Percentiles rank a stretch among this genome's conserved stretches.
These are phyloP conservation scores for Pseudococcus longispinus DNA, from an alignment of 2,888 invertebrate species.

Conservation along the genomic window DNA sequence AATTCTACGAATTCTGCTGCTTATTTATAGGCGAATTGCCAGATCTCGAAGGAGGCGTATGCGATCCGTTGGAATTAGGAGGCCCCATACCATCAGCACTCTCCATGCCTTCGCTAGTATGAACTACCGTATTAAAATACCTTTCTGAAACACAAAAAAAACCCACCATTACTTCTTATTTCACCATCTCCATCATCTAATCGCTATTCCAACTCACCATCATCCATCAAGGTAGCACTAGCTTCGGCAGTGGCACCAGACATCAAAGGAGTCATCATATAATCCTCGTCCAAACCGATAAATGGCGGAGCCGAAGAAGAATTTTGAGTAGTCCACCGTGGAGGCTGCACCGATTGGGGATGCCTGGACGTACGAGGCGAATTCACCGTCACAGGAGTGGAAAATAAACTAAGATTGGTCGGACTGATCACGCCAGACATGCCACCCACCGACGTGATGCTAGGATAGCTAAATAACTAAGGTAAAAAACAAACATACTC, in stretches of 20 bases:
- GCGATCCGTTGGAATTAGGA: conserved; percentile 58
- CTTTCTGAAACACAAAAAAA: conserved; percentile 64
- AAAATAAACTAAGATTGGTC: conserved; percentile 83
- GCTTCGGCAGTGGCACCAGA: conserved; percentile 69
- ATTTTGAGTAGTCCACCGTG: conserved; percentile 61
- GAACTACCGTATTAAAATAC: conserved; percentile 68
- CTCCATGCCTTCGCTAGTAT: conserved; percentile 67
- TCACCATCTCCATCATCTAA: too few relatives aligned
- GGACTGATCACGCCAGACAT: conserved; percentile 89
- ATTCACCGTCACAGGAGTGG: conserved; percentile 70
- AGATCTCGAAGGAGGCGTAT: conserved; percentile 55
- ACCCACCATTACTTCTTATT: neutral
- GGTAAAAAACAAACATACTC: conserved; percentile 14
- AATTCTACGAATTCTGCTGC: conserved; percentile 40
- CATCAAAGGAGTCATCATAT: conserved; percentile 83
- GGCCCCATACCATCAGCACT: conserved; percentile 62
- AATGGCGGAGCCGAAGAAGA: conserved; percentile 70
- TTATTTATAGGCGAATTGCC: conserved; percentile 48
- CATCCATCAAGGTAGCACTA: conserved; percentile 79
- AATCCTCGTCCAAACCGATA: conserved; percentile 91
- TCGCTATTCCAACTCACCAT: conserved; percentile 67
- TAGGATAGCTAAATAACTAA: conserved; percentile 92
- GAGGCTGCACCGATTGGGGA: conserved; percentile 61
- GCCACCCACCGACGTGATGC: conserved; percentile 78
- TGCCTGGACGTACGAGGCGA: conserved; percentile 76